phyloP scores from a whole-genome alignment of 92 coral and sea anemone genomes.

The Virgularia gustaviana region DNA sequence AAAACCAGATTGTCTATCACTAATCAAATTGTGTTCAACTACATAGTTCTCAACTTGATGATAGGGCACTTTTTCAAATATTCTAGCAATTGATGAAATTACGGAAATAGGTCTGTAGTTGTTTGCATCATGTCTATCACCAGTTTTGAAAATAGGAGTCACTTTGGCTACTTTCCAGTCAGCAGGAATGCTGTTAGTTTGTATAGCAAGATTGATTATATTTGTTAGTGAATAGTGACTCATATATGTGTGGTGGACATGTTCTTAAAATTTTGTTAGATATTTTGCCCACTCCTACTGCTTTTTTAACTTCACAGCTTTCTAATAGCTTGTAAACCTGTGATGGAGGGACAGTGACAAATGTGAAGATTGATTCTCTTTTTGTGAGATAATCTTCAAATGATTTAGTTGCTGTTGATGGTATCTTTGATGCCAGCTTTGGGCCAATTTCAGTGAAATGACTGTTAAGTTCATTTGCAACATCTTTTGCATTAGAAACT shows the following conservation, averaged over 20 bases:
- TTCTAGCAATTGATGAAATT: constrained; percentile 1
- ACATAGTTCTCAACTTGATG: not conserved
- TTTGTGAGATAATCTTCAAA: constrained; percentile 23
- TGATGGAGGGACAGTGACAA: not conserved
- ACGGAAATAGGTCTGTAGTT: constrained; percentile 34
- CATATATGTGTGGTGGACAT: not conserved
- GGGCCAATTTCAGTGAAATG: constrained; percentile 23
- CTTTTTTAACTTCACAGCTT: not conserved
- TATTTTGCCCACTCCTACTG: constrained; percentile 19
- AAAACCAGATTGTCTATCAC: constrained; percentile 1
- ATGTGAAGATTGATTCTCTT: constrained; percentile 12
- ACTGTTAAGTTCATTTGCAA: constrained; percentile 32
- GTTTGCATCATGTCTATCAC: constrained; percentile 21
- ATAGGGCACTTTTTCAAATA: constrained; percentile 5
- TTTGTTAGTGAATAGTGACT: constrained; percentile 17
- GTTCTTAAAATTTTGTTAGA: constrained; percentile 14
- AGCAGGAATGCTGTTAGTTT: constrained; percentile 26
- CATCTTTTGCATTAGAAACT: constrained; percentile 24
- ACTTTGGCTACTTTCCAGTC: constrained; percentile 35
- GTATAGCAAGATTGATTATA: constrained; percentile 9
- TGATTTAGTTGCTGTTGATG: constrained; percentile 3
- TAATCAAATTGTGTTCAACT: constrained; percentile 1
- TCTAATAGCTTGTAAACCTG: not conserved
- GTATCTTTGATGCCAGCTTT: constrained; percentile 40
- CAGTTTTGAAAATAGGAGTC: constrained; percentile 21